These are phyloP conservation scores for Gobionotothen gibberifrons DNA, from an alignment of 2,797 vertebrate species.

Conservation along the genomic window DNA sequence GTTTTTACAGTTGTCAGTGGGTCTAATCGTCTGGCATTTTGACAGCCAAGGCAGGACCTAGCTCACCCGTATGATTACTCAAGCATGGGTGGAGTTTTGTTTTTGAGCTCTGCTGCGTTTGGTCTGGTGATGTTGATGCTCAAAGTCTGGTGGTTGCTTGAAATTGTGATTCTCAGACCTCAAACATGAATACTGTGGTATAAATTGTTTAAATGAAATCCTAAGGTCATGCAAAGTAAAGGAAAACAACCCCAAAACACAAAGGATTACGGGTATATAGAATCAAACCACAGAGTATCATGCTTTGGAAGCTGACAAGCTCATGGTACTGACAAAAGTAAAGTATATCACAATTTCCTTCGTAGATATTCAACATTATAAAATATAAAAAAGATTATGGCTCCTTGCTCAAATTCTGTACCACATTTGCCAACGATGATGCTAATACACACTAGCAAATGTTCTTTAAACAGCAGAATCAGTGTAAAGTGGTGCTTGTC, in stretches of 20 bases:
- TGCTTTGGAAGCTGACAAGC: slow-evolving; percentile 11
- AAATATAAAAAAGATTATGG: background rate
- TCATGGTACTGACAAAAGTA: background rate
- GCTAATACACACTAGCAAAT: background rate
- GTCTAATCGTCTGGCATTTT: slow-evolving; percentile 46
- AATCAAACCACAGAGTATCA: background rate
- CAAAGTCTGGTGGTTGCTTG: slow-evolving; percentile 9
- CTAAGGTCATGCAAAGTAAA: background rate
- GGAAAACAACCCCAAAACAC: slow-evolving; percentile 7
- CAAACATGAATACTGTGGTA: background rate
- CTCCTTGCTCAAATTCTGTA: background rate
- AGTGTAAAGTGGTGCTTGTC: background rate
- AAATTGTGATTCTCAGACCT: slow-evolving; percentile 2
- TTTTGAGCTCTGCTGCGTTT: slow-evolving; percentile 25
- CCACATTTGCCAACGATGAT: background rate
- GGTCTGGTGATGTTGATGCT: slow-evolving; percentile 32
- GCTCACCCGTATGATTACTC: slow-evolving; percentile 38
- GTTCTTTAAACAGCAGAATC: background rate
- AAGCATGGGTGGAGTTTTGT: slow-evolving; percentile 20
- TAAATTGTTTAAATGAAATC: background rate
- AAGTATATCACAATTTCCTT: too few species aligned
- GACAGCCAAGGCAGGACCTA: slow-evolving; percentile 34
- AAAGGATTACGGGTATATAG: slow-evolving; percentile 6
- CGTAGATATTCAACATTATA: too few species aligned
- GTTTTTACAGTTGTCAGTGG: slow-evolving; percentile 34